These are phyloP conservation scores for Tigriopus japonicus DNA, from an alignment of 1,140 invertebrate species.

Conservation along the genomic window DNA sequence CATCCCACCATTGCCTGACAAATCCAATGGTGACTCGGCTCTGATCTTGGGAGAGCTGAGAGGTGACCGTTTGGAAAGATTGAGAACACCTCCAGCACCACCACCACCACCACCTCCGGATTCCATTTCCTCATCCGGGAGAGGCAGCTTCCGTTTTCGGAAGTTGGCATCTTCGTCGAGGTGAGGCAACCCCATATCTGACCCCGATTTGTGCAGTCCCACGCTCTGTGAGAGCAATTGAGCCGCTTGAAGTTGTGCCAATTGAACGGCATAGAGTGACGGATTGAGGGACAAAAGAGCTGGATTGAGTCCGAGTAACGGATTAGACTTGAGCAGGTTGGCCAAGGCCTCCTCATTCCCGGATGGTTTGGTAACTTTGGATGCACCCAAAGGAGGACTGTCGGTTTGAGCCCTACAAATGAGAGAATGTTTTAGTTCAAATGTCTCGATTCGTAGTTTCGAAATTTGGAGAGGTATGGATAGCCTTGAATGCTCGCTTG, in stretches of 20 bases:
- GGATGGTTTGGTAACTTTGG: too few relatives aligned
- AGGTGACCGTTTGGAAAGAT: not conserved
- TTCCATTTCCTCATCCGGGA: not conserved
- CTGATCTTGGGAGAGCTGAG: not conserved
- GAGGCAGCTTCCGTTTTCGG: not conserved
- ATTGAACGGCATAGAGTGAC: constrained; percentile 7
- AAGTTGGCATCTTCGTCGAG: not conserved
- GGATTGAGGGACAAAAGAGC: constrained; percentile 11
- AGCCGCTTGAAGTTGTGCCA: constrained; percentile 13
- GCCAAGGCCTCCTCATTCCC: not conserved
- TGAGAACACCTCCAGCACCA: not conserved
- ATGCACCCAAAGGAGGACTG: too few relatives aligned
- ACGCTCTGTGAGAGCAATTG: constrained; percentile 1
- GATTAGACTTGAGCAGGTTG: not conserved
- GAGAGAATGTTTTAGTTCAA: too few relatives aligned
- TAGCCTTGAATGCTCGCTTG: too few relatives aligned
- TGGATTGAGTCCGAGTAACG: not conserved
- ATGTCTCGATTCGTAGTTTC: too few relatives aligned
- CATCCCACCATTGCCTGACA: not conserved
- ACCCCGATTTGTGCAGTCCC: not conserved
- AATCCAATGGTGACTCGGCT: constrained; percentile 7
- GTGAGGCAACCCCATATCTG: not conserved
- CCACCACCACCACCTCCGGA: not conserved
- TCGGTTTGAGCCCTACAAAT: too few relatives aligned
- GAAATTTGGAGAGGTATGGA: too few relatives aligned